A percentile compares a stretch with the other conserved stretches of the same genome.
Evolutionary conservation across 2,888 invertebrate genomes (phyloP).

Genomic region (Drosophila meridionalis): DNA sequence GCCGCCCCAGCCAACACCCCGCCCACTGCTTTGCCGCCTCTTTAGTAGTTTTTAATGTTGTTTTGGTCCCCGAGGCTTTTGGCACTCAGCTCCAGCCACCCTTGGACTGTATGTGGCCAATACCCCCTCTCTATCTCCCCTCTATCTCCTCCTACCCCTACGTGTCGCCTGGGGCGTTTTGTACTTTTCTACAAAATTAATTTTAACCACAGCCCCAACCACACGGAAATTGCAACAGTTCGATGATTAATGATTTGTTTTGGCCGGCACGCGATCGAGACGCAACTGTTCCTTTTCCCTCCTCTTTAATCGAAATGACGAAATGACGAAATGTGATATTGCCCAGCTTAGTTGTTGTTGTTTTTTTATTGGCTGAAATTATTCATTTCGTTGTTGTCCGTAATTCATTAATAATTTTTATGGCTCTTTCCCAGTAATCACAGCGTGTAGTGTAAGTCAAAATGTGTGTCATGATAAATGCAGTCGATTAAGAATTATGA

Average conservation of each 20-base stretch:
- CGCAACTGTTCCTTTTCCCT: conserved; percentile 45
- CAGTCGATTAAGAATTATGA: conserved; percentile 6
- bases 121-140: neutral
- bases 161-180: conserved; percentile 60
- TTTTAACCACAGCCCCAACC: conserved; percentile 75
- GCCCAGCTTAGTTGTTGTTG: conserved; percentile 2
- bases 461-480: conserved; percentile 21
- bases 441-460: conserved; percentile 58
- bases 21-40: conserved; percentile 28
- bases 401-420: conserved; percentile 72
- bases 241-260: conserved; percentile 82
- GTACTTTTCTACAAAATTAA: conserved; percentile 74
- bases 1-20: conserved; percentile 21
- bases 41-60: conserved; percentile 81
- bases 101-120: neutral
- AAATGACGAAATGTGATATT: conserved; percentile 61
- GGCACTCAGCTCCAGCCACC: conserved; percentile 27
- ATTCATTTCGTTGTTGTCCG: conserved; percentile 67
- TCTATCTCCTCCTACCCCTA: neutral
- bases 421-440: conserved; percentile 38
- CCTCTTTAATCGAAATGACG: conserved; percentile 30
- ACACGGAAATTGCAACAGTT: conserved; percentile 72
- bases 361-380: conserved; percentile 57
- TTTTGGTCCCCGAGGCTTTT: conserved; percentile 74
- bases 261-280: conserved; percentile 70